phyloP scores from a whole-genome alignment of 2,797 vertebrate species.

The Rhadinocentrus ornatus region DNA sequence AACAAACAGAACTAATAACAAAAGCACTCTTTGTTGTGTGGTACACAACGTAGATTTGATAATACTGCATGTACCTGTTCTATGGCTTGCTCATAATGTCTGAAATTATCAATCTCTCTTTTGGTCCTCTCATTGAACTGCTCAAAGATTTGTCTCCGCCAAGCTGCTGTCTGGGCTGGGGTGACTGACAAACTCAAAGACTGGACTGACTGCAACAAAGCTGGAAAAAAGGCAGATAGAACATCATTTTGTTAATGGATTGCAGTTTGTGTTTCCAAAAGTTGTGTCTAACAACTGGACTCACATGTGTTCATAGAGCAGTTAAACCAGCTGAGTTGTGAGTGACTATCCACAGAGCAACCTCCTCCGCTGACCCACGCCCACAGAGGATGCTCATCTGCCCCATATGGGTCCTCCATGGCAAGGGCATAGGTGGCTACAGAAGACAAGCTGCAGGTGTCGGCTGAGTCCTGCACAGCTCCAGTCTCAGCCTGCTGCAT shows the following conservation, averaged over 20 bases:
- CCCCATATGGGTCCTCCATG: constrained; percentile 85
- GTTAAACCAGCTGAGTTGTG: constrained; percentile 89
- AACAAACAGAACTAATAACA: neutral
- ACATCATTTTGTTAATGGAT: neutral
- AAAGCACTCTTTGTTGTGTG: neutral
- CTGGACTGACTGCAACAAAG: constrained; percentile 85
- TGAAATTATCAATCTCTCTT: constrained; percentile 93
- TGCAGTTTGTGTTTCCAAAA: neutral
- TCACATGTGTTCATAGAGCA: constrained; percentile 81
- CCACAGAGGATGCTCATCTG: constrained; percentile 90
- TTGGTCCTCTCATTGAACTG: constrained; percentile 93
- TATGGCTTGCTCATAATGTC: constrained; percentile 94
- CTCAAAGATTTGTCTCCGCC: constrained; percentile 95
- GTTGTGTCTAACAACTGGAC: constrained; percentile 26
- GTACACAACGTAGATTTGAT: neutral
- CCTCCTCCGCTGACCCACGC: constrained; percentile 94
- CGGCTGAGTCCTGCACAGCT: constrained; percentile 64
- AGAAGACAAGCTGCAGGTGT: constrained; percentile 87
- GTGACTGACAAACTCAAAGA: constrained; percentile 88
- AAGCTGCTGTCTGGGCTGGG: constrained; percentile 89
- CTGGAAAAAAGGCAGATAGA: constrained; percentile 67
- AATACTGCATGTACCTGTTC: constrained; percentile 86
- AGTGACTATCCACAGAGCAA: constrained; percentile 89
- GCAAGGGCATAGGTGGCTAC: constrained; percentile 84
- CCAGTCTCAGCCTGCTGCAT: constrained; percentile 62